Base-by-base conservation (phyloP, 2,113 vertebrate species). In the Oostethus manadensis region DNA sequence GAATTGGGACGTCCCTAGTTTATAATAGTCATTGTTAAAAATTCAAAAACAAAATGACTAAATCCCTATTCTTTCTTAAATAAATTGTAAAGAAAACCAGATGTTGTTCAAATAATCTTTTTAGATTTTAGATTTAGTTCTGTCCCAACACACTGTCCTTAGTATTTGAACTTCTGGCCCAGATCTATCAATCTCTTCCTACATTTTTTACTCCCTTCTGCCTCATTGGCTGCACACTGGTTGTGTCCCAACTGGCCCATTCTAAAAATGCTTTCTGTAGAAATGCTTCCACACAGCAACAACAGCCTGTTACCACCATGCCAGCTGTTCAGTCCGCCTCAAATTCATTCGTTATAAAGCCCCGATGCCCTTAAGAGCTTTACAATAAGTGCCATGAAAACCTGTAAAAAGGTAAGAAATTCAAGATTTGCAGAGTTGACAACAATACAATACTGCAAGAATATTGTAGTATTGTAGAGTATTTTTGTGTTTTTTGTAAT, bases 221-320 rank as follows among this genome's bases (percentile, higher is more conserved):
- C 71, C 73, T 78, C 71, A 65, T 76, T 77, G 78, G 78, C 68
- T 78, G 58, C 69, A 65, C 65, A 79, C 66, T 67, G 67, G 70
- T 60, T 56, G 58, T 33, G 64, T 77, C 77, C 78, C 81, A 84
- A 77, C 71, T 84, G 82, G 76, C 62, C 70, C 60, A 76, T 75
- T 77, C 57, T 54, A 44, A 74, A 77, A 77, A 64, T 85, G 81
- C 76, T 82, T 85, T 78, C 70, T 65, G 51, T 71, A 79, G 74
- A 79, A 74, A 81, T 63, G 54, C 67, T 72, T 67, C 50, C 53
- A 57, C 70, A 60, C 71, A 68, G 72, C 76, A 70, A 73, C 68
- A 72, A 71, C 67, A 71, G 47, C 65, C 54, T 46, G 62, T 77
- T 68, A n/a, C 53, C 72, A 57, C 29, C 42, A 51, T 60, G 70